Percentiles rank a stretch among this genome's conserved stretches.
These are phyloP conservation scores for Apocheima hispidaria DNA, from an alignment of 2,888 invertebrate genomes.

Conservation along the genomic window DNA sequence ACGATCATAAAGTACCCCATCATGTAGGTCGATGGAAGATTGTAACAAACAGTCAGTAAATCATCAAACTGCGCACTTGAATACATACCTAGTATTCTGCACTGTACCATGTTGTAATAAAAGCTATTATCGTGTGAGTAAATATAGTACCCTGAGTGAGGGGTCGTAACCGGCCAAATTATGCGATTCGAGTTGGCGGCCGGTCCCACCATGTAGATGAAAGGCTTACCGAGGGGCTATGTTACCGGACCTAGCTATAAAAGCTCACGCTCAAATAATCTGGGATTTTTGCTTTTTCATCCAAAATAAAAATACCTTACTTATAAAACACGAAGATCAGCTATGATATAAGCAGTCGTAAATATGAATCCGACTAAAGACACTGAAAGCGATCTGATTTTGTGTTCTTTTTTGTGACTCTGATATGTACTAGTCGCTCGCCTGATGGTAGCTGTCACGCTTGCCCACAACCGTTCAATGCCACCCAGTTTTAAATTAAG, in stretches of 20 bases:
- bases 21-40: conserved; percentile 40
- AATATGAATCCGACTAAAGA: conserved; percentile 3
- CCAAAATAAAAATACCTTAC: conserved; percentile 47
- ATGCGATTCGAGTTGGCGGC: conserved; percentile 57
- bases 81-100: conserved; percentile 12
- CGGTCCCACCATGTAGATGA: conserved; percentile 56
- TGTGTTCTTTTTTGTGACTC: background rate
- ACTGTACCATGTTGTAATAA: conserved; percentile 31
- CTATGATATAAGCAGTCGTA: conserved; percentile 4
- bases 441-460: too few species aligned
- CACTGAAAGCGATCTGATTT: background rate
- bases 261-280: conserved; percentile 55
- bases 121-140: conserved; percentile 37
- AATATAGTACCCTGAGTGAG: conserved; percentile 28
- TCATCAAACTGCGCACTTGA: conserved; percentile 13
- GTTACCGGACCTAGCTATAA: conserved; percentile 55
- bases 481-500: too few species aligned
- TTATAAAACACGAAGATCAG: conserved; percentile 17
- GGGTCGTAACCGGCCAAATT: conserved; percentile 56
- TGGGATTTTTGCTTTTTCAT: conserved; percentile 50
- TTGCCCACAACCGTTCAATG: too few species aligned
- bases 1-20: conserved; percentile 44
- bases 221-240: conserved; percentile 64
- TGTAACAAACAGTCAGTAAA: conserved; percentile 36
- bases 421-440: too few species aligned